Evolutionary conservation across 53 echinoderm and acorn worm species (phyloP).

Genomic region (Zoroaster sp.): DNA sequence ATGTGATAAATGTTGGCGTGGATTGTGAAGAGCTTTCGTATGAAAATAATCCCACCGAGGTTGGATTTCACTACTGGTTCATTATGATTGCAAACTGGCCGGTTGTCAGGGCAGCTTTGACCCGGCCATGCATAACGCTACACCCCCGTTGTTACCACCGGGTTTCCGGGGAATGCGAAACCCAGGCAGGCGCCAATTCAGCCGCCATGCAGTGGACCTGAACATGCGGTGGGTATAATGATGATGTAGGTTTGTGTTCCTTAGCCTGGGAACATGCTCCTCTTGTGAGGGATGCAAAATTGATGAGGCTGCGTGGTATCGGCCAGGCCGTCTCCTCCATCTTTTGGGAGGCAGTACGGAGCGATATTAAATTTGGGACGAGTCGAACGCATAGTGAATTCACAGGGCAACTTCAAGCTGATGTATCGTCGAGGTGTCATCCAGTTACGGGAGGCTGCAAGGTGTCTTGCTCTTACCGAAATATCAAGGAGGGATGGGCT

Average conservation of each 20-base stretch:
- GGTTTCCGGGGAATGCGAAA: background rate
- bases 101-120: background rate
- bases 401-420: background rate
- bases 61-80: background rate
- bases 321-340: constrained; percentile 6
- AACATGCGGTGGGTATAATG: background rate
- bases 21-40: background rate
- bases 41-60: background rate
- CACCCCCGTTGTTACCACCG: background rate
- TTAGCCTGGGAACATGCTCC: constrained; percentile 1
- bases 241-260: background rate
- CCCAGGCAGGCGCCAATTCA: background rate
- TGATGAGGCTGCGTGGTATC: background rate
- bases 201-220: background rate
- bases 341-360: background rate
- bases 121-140: background rate
- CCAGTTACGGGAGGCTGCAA: background rate
- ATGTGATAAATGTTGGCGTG: background rate
- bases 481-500: background rate
- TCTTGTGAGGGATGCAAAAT: background rate
- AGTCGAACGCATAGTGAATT: background rate
- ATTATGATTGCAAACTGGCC: background rate
- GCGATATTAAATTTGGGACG: constrained; percentile 41
- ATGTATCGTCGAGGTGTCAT: background rate
- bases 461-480: background rate